Conservation (phyloP, 2,113 vertebrate genomes). For the Carassius auratus region DNA sequence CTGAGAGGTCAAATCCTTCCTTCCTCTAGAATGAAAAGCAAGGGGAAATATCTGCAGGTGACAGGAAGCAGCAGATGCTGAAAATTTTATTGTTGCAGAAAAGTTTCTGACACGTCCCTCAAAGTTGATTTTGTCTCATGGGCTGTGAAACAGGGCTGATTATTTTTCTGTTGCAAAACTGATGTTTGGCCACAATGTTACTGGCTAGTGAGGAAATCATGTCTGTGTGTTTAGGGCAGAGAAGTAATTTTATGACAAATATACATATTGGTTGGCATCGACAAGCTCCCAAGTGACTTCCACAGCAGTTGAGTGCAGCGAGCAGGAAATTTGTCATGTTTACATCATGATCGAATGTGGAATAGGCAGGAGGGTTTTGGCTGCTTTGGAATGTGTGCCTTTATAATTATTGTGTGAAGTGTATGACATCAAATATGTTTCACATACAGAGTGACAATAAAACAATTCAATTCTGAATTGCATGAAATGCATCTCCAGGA, state of each 20-base stretch:
- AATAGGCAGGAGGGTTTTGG: not conserved
- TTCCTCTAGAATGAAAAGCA: slow-evolving; percentile 18
- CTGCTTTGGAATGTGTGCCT: not conserved
- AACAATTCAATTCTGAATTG: not conserved
- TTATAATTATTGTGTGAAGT: not conserved
- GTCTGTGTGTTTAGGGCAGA: slow-evolving; percentile 13
- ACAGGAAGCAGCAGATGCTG: slow-evolving; percentile 55
- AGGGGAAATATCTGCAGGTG: slow-evolving; percentile 52
- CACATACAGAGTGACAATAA: not conserved
- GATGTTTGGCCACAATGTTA: not conserved
- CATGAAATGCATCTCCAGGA: slow-evolving; percentile 1
- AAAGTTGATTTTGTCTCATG: not conserved
- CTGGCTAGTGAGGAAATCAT: not conserved
- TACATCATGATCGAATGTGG: not conserved
- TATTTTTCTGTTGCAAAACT: not conserved
- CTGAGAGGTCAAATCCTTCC: slow-evolving; percentile 33
- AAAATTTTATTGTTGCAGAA: slow-evolving; percentile 41
- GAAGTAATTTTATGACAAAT: not conserved
- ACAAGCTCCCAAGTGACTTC: not conserved
- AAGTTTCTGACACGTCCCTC: slow-evolving; percentile 4
- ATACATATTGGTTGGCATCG: not conserved
- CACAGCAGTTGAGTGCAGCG: not conserved
- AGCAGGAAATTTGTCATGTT: not conserved
- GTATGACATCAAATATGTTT: not conserved
- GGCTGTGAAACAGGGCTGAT: not conserved